A percentile compares a stretch with the other conserved stretches of the same genome.
Conservation (phyloP, 2,113 vertebrate genomes). For the Danionella cerebrum region DNA sequence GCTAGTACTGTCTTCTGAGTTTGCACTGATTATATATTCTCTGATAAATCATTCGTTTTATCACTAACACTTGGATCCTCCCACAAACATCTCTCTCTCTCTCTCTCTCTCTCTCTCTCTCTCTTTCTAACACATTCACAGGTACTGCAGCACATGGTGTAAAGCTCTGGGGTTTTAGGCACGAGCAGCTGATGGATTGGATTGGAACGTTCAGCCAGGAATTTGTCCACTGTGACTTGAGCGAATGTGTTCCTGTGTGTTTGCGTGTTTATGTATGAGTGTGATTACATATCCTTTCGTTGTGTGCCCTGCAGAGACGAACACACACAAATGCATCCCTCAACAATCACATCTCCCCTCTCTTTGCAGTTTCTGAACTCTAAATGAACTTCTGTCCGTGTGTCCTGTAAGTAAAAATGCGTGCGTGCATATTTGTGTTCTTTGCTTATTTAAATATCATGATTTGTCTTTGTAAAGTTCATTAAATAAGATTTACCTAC, state of each 20-base stretch:
- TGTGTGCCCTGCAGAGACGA: not conserved
- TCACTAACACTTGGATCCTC: slow-evolving; percentile 3
- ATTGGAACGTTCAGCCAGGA: not conserved
- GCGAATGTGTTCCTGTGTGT: not conserved
- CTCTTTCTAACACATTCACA: not conserved
- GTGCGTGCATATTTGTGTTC: not conserved
- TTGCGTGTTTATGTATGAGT: not conserved
- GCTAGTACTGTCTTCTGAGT: not conserved
- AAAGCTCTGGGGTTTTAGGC: not conserved
- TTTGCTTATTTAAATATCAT: not conserved
- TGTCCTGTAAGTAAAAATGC: not conserved
- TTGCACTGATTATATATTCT: slow-evolving; percentile 7
- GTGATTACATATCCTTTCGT: not conserved
- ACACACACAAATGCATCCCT: not conserved
- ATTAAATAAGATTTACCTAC: no score
- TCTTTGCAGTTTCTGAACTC: not conserved
- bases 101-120: not conserved
- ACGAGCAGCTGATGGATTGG: not conserved
- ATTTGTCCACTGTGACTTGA: not conserved
- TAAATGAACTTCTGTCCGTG: not conserved
- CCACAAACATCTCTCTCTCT: not conserved
- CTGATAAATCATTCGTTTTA: not conserved
- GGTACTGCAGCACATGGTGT: not conserved
- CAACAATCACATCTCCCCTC: not conserved
- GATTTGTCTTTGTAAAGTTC: no score